Evolutionary conservation across 64 coral and sea anemone species (phyloP).

Genomic region (Pocillopora damicornis): DNA sequence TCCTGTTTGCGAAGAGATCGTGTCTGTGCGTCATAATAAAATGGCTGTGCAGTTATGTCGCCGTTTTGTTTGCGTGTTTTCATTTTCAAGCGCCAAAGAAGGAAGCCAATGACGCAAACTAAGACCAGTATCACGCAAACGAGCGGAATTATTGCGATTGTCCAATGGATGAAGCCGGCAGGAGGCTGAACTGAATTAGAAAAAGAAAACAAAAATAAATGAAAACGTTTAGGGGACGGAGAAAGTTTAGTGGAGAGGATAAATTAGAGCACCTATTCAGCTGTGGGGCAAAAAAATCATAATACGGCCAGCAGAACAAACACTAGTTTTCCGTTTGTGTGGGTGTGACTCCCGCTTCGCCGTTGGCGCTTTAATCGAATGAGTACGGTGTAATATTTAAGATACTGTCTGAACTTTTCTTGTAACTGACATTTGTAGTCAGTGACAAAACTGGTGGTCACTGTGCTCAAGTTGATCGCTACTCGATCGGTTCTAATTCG

Average conservation of each 20-base stretch:
- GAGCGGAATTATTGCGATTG: conserved; percentile 19
- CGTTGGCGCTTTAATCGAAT: no score
- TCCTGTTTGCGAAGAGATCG: background rate
- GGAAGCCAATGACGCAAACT: conserved; percentile 17
- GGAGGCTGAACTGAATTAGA: background rate
- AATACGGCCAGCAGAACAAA: no score
- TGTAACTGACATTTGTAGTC: no score
- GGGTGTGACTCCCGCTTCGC: no score
- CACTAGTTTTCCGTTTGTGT: no score
- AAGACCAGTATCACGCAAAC: background rate
- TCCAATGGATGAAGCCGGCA: conserved; percentile 31
- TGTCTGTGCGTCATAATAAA: conserved; percentile 9
- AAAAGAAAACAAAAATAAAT: background rate
- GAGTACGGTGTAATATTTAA: no score
- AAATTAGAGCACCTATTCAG: no score
- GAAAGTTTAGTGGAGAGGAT: no score
- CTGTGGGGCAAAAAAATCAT: no score
- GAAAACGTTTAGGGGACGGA: background rate
- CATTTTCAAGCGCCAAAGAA: conserved; percentile 31
- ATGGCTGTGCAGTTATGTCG: background rate
- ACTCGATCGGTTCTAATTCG: background rate
- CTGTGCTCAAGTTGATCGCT: background rate
- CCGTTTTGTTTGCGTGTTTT: background rate
- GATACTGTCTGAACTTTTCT: no score
- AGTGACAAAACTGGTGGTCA: no score